These are phyloP conservation scores for Brachypodius melanocephalos DNA, from an alignment of 2,113 vertebrate genomes.

Conservation along the genomic window DNA sequence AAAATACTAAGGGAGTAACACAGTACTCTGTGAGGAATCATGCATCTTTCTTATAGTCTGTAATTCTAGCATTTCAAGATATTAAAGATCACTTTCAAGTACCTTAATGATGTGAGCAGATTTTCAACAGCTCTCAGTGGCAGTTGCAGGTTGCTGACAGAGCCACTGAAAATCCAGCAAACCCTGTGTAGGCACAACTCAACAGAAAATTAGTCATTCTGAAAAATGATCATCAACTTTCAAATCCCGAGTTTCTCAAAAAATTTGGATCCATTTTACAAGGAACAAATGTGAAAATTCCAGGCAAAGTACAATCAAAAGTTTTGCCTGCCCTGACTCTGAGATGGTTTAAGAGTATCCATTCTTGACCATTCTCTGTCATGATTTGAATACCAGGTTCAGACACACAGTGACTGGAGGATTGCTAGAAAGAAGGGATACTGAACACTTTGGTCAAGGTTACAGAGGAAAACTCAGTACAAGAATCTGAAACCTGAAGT, in stretches of 20 bases:
- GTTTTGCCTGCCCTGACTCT: background rate
- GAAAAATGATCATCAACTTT: background rate
- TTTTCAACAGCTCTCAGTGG: background rate
- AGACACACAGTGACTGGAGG: background rate
- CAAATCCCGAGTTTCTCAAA: background rate
- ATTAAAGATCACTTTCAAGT: background rate
- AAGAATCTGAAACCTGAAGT: background rate
- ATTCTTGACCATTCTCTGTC: background rate
- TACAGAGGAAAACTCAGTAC: background rate
- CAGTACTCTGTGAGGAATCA: constrained; percentile 3
- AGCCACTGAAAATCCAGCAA: background rate
- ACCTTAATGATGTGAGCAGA: background rate
- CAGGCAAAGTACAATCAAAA: background rate
- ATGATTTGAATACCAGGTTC: background rate
- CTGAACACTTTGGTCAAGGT: background rate
- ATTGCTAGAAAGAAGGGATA: background rate
- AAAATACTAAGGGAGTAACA: background rate
- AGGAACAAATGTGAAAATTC: background rate
- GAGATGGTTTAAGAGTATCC: background rate
- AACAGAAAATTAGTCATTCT: background rate
- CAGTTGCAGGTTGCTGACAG: background rate
- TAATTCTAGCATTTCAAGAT: constrained; percentile 18
- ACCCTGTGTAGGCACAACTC: background rate
- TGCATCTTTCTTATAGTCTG: background rate
- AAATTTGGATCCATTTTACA: background rate